These are phyloP conservation scores for Heliothis peltigera DNA, from an alignment of 2,888 invertebrate genomes.

Conservation along the genomic window DNA sequence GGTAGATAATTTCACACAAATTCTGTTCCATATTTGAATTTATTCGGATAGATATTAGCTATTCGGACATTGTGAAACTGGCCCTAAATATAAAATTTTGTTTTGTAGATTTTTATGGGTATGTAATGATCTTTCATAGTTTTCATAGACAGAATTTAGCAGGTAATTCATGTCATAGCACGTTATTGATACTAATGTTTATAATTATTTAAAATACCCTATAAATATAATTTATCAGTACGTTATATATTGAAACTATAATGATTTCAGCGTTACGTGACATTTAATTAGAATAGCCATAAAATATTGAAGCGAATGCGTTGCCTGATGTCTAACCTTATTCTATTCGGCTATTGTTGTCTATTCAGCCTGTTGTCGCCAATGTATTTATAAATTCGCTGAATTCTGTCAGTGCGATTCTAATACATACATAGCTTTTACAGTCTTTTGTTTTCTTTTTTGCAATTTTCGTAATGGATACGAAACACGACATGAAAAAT, in stretches of 20 bases:
- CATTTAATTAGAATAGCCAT: conserved; percentile 28
- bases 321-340: conserved; percentile 20
- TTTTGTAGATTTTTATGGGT: too few relatives aligned
- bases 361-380: conserved; percentile 21
- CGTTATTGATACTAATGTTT: neutral
- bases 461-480: conserved; percentile 38
- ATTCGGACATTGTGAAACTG: too few relatives aligned
- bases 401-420: conserved; percentile 17
- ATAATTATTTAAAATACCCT: neutral
- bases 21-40: too few relatives aligned
- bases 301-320: conserved; percentile 11
- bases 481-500: conserved; percentile 18
- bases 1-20: too few relatives aligned
- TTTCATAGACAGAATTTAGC: too few relatives aligned
- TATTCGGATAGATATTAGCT: too few relatives aligned
- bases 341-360: conserved; percentile 34
- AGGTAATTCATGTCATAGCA: neutral
- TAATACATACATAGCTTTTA: conserved; percentile 25
- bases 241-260: neutral
- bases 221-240: neutral
- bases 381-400: conserved; percentile 45
- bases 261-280: neutral
- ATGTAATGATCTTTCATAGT: too few relatives aligned
- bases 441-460: conserved; percentile 35
- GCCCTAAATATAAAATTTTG: too few relatives aligned